These are phyloP conservation scores for Biston stratarius DNA, from an alignment of 2,888 invertebrate genomes.

Conservation along the genomic window DNA sequence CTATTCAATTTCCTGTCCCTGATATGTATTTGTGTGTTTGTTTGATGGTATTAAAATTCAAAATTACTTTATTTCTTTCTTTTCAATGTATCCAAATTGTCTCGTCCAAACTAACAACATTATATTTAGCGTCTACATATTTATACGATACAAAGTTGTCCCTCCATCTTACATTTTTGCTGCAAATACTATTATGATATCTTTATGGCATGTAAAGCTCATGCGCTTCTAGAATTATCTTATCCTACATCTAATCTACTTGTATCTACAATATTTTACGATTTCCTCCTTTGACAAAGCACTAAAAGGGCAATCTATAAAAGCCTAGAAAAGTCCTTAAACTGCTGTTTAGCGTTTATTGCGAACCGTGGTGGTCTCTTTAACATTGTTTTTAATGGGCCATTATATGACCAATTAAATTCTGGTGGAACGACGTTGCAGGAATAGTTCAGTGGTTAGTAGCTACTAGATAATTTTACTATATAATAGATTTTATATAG, in stretches of 20 bases:
- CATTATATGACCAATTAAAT: conserved; percentile 81
- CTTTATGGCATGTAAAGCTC: too few species aligned
- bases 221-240: not conserved
- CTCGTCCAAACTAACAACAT: too few species aligned
- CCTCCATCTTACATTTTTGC: too few species aligned
- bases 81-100: too few species aligned
- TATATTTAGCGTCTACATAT: too few species aligned
- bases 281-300: conserved; percentile 29
- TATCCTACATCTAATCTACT: conserved; percentile 16
- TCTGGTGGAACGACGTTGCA: conserved; percentile 61
- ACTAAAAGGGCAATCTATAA: conserved; percentile 64
- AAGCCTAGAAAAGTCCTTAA: conserved; percentile 60
- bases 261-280: conserved; percentile 15
- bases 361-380: conserved; percentile 75
- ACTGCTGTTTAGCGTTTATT: conserved; percentile 71
- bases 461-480: conserved; percentile 36
- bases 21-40: too few species aligned
- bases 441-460: conserved; percentile 32
- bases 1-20: too few species aligned
- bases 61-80: too few species aligned
- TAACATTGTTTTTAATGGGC: conserved; percentile 84
- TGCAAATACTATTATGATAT: too few species aligned
- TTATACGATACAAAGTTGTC: too few species aligned
- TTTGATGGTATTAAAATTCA: too few species aligned
- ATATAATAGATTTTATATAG: conserved; percentile 18